Percentiles rank a stretch among this genome's conserved stretches.
Conservation (phyloP, 1,140 invertebrate species). For the Zaprionus davidi region DNA sequence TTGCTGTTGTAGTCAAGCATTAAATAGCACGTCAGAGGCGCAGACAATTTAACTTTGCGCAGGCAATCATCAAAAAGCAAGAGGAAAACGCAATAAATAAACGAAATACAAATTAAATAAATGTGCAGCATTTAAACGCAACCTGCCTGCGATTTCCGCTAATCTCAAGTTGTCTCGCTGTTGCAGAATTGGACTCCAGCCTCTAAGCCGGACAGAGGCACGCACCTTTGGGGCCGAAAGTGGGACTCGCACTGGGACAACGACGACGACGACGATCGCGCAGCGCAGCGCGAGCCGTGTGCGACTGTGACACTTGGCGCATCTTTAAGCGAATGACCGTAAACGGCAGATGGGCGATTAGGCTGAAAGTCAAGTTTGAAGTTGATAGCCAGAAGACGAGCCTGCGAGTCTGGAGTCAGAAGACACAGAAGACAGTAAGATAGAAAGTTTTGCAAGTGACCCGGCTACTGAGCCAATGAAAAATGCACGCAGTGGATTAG, state of each 20-base stretch:
- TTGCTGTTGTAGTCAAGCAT: conserved; percentile 10
- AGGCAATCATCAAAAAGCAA: conserved; percentile 10
- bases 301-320: conserved; percentile 62
- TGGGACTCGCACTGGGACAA: conserved; percentile 1
- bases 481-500: conserved; percentile 63
- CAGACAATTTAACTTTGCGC: conserved; percentile 28
- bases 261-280: background rate
- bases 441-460: conserved; percentile 76
- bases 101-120: conserved; percentile 72
- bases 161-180: conserved; percentile 52
- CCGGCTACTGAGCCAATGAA: conserved; percentile 75
- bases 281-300: background rate
- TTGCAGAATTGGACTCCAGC: conserved; percentile 13
- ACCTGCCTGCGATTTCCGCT: conserved; percentile 54
- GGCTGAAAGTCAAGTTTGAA: conserved; percentile 51
- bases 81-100: conserved; percentile 47
- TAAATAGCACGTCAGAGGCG: conserved; percentile 34
- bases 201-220: conserved; percentile 26
- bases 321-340: conserved; percentile 60
- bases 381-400: conserved; percentile 49
- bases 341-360: conserved; percentile 66
- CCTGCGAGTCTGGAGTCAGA: conserved; percentile 10
- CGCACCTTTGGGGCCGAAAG: conserved; percentile 33
- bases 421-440: conserved; percentile 41
- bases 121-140: conserved; percentile 78